Percentiles rank a stretch among this genome's conserved stretches.
phyloP scores from a whole-genome alignment of 2,113 vertebrate genomes.

The Cyprinodon variegatus region DNA sequence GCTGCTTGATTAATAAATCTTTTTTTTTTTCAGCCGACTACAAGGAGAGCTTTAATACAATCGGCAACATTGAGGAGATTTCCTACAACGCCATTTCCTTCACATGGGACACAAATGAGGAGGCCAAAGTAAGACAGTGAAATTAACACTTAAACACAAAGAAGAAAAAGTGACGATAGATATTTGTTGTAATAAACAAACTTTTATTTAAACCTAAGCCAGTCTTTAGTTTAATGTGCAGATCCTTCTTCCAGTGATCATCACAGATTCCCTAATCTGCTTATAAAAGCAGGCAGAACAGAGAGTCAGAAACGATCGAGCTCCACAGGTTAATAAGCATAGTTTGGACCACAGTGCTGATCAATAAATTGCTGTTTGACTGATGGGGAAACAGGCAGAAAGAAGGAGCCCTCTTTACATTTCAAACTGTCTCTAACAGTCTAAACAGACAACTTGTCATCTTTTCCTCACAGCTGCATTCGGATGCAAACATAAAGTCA shows the following conservation, averaged over 20 bases:
- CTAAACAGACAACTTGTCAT: conserved; percentile 16
- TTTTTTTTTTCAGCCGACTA: conserved; percentile 87
- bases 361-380: conserved; percentile 52
- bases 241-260: neutral
- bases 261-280: neutral
- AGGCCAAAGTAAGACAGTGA: conserved; percentile 89
- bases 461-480: neutral
- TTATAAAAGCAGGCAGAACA: conserved; percentile 35
- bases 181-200: neutral
- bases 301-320: conserved; percentile 78
- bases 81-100: conserved; percentile 98
- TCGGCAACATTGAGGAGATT: conserved; percentile 98
- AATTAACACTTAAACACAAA: neutral
- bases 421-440: neutral
- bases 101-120: conserved; percentile 98
- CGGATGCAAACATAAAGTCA: conserved; percentile 34
- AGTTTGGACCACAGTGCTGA: conserved; percentile 4
- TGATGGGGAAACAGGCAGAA: neutral
- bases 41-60: conserved; percentile 99
- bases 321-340: conserved; percentile 19
- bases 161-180: neutral
- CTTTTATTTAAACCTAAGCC: neutral
- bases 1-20: neutral
- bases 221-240: neutral
- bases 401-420: neutral